Evolutionary conservation across 2,797 vertebrate genomes (phyloP), one percentile per base, ranked within the genome.

Genomic region (Ceryle rudis): DNA sequence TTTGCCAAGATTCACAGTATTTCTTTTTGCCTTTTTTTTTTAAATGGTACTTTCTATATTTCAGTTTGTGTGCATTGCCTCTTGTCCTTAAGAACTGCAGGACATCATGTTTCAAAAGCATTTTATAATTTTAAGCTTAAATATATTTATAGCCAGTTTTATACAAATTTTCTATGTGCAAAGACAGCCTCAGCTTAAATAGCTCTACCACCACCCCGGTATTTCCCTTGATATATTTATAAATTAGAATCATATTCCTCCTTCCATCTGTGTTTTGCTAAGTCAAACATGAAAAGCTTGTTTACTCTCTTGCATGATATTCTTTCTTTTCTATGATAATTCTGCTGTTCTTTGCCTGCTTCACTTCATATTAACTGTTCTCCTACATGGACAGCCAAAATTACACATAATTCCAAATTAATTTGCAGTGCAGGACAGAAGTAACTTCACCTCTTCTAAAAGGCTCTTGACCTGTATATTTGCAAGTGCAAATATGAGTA

Each of bases 261-360:
- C 29, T 67, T 94, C 70, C 52, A 42, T 83, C 77, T 86, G 37
- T 81, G 47, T 86, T 90, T 83, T 79, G 49, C 47, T 89, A 85
- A 87, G 65, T 44, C 33, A 75, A 85, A 87, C 46, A 88, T 73
- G 23, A 26, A 39, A 80, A 90, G 11, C 33, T 67, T 88, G 19
- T 85, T 94, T 92, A 92, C 41, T 47, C 16, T 67, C 47, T 67
- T 67, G 29, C 21, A 49, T 46, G 3, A 71, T 84, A 65, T 33
- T 86, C 39, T 91, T 81, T 55, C 49, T 9, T 61, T 86, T 67
- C 60, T 73, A 33, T 70, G 28, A 70, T 84, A 10, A 61, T 78
- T 67, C 52, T 69, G 37, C 14, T 52, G 12, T 87, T 86, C 62
- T 84, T 39, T 79, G 54, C n/a, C 72, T 67, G 49, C 54, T 81